Evolutionary conservation across 2,797 vertebrate genomes (phyloP).

Genomic region (Poecile montanus): DNA sequence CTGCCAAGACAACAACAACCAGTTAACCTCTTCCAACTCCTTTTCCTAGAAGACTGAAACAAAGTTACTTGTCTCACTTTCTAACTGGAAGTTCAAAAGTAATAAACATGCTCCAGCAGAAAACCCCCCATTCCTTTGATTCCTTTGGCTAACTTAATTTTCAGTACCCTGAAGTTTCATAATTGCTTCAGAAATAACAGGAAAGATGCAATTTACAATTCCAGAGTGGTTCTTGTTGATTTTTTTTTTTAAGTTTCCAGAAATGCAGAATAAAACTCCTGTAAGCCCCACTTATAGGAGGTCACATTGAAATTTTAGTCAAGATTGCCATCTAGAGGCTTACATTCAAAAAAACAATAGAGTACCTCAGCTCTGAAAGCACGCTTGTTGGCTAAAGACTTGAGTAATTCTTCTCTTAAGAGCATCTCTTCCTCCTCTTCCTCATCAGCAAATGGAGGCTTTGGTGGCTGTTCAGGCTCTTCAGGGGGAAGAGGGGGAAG

Average conservation of each 20-base stretch:
- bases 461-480: conserved; percentile 91
- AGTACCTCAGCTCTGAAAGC: conserved; percentile 84
- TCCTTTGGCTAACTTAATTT: not conserved
- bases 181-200: not conserved
- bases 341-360: not conserved
- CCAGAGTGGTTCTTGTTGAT: not conserved
- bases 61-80: not conserved
- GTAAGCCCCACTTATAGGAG: not conserved
- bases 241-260: not conserved
- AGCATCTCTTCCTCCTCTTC: conserved; percentile 99
- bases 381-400: conserved; percentile 91
- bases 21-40: not conserved
- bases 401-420: conserved; percentile 92
- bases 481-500: conserved; percentile 90
- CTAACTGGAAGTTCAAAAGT: not conserved
- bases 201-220: not conserved
- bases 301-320: not conserved
- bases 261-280: not conserved
- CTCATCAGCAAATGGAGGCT: conserved; percentile 95
- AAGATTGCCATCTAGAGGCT: conserved; percentile 63
- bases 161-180: not conserved
- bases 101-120: not conserved
- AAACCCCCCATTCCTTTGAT: not conserved
- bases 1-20: rapidly evolving
- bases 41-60: not conserved